Conservation (phyloP, 92 coral and sea anemone species). For the Phenganax subtilis region DNA sequence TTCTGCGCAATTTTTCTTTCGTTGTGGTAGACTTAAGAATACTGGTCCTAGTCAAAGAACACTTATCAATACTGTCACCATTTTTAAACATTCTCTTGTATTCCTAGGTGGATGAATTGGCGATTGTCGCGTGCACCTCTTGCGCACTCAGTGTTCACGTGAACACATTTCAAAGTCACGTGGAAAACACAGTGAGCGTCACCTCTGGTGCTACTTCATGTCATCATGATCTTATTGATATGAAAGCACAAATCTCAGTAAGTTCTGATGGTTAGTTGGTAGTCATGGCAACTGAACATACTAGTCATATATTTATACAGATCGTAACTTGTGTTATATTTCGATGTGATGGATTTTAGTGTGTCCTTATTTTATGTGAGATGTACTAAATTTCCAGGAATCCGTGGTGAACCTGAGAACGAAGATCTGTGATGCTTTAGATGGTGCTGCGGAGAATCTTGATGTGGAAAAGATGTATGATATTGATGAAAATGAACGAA, state of each 20-base stretch:
- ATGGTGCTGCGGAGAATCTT: slow-evolving; percentile 76
- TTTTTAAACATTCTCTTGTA: background rate
- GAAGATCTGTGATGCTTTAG: slow-evolving; percentile 69
- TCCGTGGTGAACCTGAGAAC: slow-evolving; percentile 64
- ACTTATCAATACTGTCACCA: background rate
- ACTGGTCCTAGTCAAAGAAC: too few species aligned
- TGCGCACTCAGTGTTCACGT: slow-evolving; percentile 68
- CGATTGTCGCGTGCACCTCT: slow-evolving; percentile 76
- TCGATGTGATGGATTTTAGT: background rate
- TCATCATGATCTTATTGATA: slow-evolving; percentile 86
- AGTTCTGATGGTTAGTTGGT: background rate
- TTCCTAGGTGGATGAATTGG: slow-evolving; percentile 83
- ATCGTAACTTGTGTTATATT: background rate
- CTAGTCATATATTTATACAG: background rate
- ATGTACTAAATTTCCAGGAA: slow-evolving; percentile 46
- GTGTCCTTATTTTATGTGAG: background rate
- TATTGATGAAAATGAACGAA: slow-evolving; percentile 69
- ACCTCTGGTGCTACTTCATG: slow-evolving; percentile 75
- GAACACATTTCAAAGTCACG: slow-evolving; percentile 48
- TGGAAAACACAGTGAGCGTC: slow-evolving; percentile 55
- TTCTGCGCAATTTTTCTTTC: background rate
- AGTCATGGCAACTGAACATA: too few species aligned
- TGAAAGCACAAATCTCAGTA: slow-evolving; percentile 77
- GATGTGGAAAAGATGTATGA: slow-evolving; percentile 79
- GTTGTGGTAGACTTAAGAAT: too few species aligned